Base-by-base conservation (phyloP, 2,888 invertebrate species). In the Lepidochitona cinerea region DNA sequence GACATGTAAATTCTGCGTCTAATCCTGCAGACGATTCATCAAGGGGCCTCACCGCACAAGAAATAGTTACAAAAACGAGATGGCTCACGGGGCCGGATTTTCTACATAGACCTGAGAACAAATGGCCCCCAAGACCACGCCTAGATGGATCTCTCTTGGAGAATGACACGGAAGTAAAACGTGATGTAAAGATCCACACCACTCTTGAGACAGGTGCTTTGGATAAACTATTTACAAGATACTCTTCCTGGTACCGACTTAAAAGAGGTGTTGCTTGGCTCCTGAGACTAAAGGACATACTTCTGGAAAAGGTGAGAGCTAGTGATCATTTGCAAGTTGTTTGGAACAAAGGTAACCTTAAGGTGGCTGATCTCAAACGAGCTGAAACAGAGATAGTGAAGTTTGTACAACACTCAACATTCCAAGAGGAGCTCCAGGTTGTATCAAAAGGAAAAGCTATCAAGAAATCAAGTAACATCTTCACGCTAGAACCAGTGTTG, bases 11-110 rank as follows among this genome's bases (percentile, higher is more conserved):
- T 18, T 37, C 29, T 26, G 52, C 70, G 35, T 1, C 2, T 14
- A 72, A 72, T 49, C 72, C 72, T 1, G 72, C 72, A 7, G 72
- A 72, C 33, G 67, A 67, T 6, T 18, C 32, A 0, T 49, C 67
- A 7, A 35, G 72, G 14, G 72, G 71, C 6, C 7, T 37, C n/a
- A 67, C 14, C 9, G 35, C 67, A n/a, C 33, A 68, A 29, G 67
- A 66, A 29, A 14, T 72, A 32, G 3, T n/a, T 4, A 23, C n/a
- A 18, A 7, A 23, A 4, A 1, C 3, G 1, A 32, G 41, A 23
- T 72, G 72, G 72, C 37, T 26, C 4, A 3, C 33, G 14, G 72
- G 72, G 23, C 67, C 72, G 6, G 66, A 49, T 26, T 68, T 72
- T 29, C 53, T 72, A 29, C 36, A n/a, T 41, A 26, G 35, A 18